These are phyloP conservation scores for Oostethus manadensis DNA, from an alignment of 2,113 vertebrate species.

Conservation along the genomic window DNA sequence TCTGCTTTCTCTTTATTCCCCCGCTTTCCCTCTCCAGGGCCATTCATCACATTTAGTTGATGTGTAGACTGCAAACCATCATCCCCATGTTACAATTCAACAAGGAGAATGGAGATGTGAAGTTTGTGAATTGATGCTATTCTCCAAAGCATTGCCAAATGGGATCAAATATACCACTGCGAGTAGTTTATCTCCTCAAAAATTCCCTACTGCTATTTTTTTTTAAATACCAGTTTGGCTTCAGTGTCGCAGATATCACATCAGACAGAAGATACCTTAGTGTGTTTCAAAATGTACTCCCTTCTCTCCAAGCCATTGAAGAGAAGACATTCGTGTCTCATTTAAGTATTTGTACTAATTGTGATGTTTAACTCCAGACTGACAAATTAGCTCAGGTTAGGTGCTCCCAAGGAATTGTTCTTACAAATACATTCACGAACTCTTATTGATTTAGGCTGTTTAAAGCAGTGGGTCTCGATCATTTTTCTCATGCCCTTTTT, in stretches of 20 bases:
- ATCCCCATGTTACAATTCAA: conserved; percentile 33
- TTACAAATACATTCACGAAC: no score
- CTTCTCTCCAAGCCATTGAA: background rate
- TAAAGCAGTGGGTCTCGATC: no score
- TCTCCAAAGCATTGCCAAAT: conserved; percentile 23
- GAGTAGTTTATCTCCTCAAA: conserved; percentile 11
- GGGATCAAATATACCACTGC: conserved; percentile 15
- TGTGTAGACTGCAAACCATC: conserved; percentile 52
- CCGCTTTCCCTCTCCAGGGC: conserved; percentile 38
- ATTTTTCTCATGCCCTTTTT: no score
- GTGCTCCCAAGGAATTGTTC: no score
- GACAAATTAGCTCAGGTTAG: no score
- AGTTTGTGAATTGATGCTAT: conserved; percentile 30
- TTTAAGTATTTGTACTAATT: background rate
- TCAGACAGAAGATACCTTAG: background rate
- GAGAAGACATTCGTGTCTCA: background rate
- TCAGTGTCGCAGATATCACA: background rate
- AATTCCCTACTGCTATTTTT: conserved; percentile 8
- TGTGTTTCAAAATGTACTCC: background rate
- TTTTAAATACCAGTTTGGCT: conserved; percentile 2
- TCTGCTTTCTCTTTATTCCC: conserved; percentile 60
- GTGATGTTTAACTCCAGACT: no score
- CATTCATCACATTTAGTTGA: conserved; percentile 47
- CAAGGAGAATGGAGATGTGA: conserved; percentile 23
- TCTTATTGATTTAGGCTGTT: no score